These are phyloP conservation scores for Octonoba sinensis DNA, from an alignment of 2,888 invertebrate genomes.

Conservation along the genomic window DNA sequence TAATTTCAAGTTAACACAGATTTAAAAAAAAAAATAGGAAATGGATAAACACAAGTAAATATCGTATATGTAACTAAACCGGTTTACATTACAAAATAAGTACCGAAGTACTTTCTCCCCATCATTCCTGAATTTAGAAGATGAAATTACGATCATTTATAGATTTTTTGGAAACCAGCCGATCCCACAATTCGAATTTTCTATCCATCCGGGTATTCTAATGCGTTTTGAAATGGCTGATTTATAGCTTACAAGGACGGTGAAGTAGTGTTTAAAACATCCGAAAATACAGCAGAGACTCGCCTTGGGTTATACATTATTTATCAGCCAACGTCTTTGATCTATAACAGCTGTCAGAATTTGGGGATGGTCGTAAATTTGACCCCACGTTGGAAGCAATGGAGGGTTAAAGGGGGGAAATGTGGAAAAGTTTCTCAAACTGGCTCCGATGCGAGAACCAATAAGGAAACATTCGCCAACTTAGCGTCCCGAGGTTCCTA, in stretches of 20 bases:
- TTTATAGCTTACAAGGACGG: background rate
- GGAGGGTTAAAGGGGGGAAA: slow-evolving; percentile 34
- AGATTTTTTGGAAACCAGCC: too few species aligned
- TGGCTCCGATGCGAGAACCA: background rate
- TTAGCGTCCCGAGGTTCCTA: background rate
- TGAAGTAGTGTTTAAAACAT: slow-evolving; percentile 1
- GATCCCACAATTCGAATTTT: too few species aligned
- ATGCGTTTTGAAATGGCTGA: too few species aligned
- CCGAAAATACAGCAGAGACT: background rate
- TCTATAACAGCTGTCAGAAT: slow-evolving; percentile 30
- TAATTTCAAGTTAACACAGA: too few species aligned
- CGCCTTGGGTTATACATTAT: slow-evolving; percentile 49
- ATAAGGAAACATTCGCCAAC: background rate
- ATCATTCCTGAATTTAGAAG: too few species aligned
- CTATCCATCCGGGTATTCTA: too few species aligned
- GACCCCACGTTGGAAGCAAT: slow-evolving; percentile 28
- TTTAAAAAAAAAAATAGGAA: too few species aligned
- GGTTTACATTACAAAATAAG: too few species aligned
- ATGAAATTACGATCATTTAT: too few species aligned
- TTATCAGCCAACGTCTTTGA: slow-evolving; percentile 51
- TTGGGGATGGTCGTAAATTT: slow-evolving; percentile 43
- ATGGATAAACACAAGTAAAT: too few species aligned
- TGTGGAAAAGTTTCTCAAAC: slow-evolving; percentile 8
- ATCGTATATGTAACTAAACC: too few species aligned
- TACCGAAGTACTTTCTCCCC: too few species aligned